Base-by-base conservation (phyloP, 2,888 invertebrate species). In the Hemicrepidius hirtus region DNA sequence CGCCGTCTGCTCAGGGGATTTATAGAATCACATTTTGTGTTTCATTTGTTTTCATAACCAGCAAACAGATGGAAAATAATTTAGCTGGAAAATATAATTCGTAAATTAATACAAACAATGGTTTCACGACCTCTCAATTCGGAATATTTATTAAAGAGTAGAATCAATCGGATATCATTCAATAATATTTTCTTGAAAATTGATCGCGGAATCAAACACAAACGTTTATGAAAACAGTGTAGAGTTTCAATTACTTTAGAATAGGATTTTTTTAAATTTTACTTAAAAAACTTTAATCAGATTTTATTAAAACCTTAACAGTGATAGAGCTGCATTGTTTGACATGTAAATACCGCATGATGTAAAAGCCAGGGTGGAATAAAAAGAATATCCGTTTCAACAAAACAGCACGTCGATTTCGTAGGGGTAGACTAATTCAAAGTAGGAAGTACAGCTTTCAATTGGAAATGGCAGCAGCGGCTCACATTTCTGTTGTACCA, bases 401-500 rank as follows among this genome's bases (percentile, higher is more conserved):
- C 4, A 4, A 53, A 53, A 28, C 4, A 12, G 0, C 21, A 2
- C 13, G 53, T 32, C 28, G 24, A 28, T 53, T 53, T 13, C 16
- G 2, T 24, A 24, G 2, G 53, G 6, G 28, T 13, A n/a, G 13
- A 53, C 32, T 28, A 53, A 32, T 53, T 32, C 53, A 28, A 21
- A 13, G 24, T 16, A 28, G 50, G 12, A 50, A 20, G 13, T n/a
- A 24, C 24, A n/a, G 53, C 24, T 20, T 53, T 53, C 28, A 28
- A 53, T 28, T 24, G 53, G 24, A 53, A 50, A 53, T 13, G 16
- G 53, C 24, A 53, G 5, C 24, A 41, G 41, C 4, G 28, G 13
- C 32, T 24, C 28, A 53, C 24, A 53, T 53, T 53, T 53, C 53
- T 53, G 53, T 53, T 53, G 24, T 53, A 13, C 53, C 53, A 53